Base-by-base conservation (phyloP, 2,113 vertebrate genomes). In the Seriola aureovittata region DNA sequence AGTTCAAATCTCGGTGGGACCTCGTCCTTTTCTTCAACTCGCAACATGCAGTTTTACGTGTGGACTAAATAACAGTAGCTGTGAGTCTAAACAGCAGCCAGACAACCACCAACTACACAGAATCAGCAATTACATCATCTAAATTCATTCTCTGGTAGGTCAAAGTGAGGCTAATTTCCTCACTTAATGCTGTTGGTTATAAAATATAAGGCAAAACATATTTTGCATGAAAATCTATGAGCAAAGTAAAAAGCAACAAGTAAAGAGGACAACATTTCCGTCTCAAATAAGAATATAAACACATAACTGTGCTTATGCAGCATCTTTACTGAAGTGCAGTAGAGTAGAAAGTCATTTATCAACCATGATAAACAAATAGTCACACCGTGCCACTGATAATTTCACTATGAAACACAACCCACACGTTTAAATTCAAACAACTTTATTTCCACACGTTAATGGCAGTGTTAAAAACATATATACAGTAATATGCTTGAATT, bases 1-100 rank as follows among this genome's bases (percentile, higher is more conserved):
- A 96, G 95, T 96, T 96, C 95, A 96, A 96, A 96, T 96, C 95
- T 96, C 95, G 95, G 95, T 96, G 93, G 95, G 95, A 96, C 95
- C 95, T 96, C 94, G 1, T 88, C 71, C 60, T 94, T 95, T 96
- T 92, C 25, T 17, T 17, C 1, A 1, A 32, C 21, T 0, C 14
- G 12, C 14, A 13, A 46, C 50, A 52, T 19, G 4, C 5, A 16
- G 46, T 17, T 17, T 42, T 42, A 2, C 10, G 2, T 42, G 40
- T 48, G 6, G 46, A 16, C 4, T 48, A 4, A 5, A 17, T 9
- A 48, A 17, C 46, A 17, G 46, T 4, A 16, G 4, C 46, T 17
- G 46, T 44, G 42, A 1, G 11, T 44, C 42, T 44, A 12, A 48
- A 16, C 38, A 46, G 21, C 29, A 46, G 36, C 25, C 40, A 54